Percentiles rank a stretch among this genome's conserved stretches.
These are phyloP conservation scores for Andrena cerasifolii DNA, from an alignment of 1,140 invertebrate genomes.

Conservation along the genomic window DNA sequence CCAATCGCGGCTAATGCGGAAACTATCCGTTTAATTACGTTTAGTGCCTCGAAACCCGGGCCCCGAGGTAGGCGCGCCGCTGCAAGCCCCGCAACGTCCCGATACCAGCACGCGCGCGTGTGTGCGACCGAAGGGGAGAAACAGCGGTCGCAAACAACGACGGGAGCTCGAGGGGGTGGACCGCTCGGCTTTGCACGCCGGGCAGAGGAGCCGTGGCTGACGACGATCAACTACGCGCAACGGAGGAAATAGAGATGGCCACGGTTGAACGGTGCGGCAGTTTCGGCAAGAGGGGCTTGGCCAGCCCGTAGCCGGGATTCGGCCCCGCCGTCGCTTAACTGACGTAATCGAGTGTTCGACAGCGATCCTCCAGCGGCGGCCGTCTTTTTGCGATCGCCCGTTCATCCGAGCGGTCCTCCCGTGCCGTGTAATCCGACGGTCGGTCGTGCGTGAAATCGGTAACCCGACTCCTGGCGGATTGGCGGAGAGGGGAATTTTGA, in stretches of 20 bases:
- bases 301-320: slow-evolving; percentile 73
- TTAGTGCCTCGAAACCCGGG: slow-evolving; percentile 75
- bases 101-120: slow-evolving; percentile 22
- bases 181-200: slow-evolving; percentile 71
- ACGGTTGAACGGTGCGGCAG: slow-evolving; percentile 17
- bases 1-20: slow-evolving; percentile 81
- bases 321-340: slow-evolving; percentile 78
- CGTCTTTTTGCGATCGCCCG: slow-evolving; percentile 41
- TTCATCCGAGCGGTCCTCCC: neutral
- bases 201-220: slow-evolving; percentile 41
- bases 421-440: slow-evolving; percentile 12
- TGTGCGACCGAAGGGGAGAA: neutral
- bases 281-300: slow-evolving; percentile 61
- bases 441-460: slow-evolving; percentile 20
- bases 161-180: slow-evolving; percentile 18
- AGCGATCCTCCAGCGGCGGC: slow-evolving; percentile 57
- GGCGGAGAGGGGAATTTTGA: neutral
- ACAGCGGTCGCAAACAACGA: slow-evolving; percentile 11
- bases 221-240: neutral
- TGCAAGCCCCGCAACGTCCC: slow-evolving; percentile 38
- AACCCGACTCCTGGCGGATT: neutral
- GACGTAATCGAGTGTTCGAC: slow-evolving; percentile 77
- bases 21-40: slow-evolving; percentile 82
- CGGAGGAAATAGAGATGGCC: slow-evolving; percentile 31
- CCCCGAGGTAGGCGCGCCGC: slow-evolving; percentile 66